Conservation (phyloP, 2,888 invertebrate genomes). For the Conchocele bisecta region DNA sequence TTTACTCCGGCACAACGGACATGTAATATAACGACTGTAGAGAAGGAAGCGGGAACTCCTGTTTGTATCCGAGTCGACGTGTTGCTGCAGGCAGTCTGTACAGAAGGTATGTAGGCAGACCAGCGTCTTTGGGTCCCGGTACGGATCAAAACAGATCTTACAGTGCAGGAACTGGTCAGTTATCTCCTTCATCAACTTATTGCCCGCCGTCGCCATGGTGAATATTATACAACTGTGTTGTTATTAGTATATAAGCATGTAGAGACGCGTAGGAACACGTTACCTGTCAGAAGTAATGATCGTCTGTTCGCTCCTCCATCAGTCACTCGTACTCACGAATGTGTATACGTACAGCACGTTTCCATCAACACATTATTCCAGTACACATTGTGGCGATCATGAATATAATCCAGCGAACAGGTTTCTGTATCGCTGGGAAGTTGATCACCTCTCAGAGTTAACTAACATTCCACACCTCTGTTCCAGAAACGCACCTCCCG, state of each 20-base stretch:
- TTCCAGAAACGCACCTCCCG: not conserved
- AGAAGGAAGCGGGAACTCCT: slow-evolving; percentile 73
- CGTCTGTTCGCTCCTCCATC: slow-evolving; percentile 1
- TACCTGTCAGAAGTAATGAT: slow-evolving; percentile 9
- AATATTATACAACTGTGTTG: not conserved
- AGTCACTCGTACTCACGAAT: not conserved
- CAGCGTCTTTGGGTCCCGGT: slow-evolving; percentile 80
- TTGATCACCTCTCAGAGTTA: not conserved
- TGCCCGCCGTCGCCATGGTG: slow-evolving; percentile 75
- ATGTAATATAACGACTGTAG: slow-evolving; percentile 77
- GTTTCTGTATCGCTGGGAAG: no score
- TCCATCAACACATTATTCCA: not conserved
- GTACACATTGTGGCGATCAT: no score
- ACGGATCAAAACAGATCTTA: slow-evolving; percentile 80
- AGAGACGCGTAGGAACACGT: not conserved
- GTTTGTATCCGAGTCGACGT: slow-evolving; percentile 77
- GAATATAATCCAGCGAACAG: no score
- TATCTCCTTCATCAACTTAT: slow-evolving; percentile 80
- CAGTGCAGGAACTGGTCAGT: slow-evolving; percentile 81
- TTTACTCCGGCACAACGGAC: slow-evolving; percentile 80
- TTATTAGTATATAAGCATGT: not conserved
- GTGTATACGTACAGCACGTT: not conserved
- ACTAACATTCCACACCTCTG: not conserved
- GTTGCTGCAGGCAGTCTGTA: slow-evolving; percentile 79
- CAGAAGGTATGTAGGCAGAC: slow-evolving; percentile 82